Conservation (phyloP, 2,797 vertebrate species). For the Varecia variegata region DNA sequence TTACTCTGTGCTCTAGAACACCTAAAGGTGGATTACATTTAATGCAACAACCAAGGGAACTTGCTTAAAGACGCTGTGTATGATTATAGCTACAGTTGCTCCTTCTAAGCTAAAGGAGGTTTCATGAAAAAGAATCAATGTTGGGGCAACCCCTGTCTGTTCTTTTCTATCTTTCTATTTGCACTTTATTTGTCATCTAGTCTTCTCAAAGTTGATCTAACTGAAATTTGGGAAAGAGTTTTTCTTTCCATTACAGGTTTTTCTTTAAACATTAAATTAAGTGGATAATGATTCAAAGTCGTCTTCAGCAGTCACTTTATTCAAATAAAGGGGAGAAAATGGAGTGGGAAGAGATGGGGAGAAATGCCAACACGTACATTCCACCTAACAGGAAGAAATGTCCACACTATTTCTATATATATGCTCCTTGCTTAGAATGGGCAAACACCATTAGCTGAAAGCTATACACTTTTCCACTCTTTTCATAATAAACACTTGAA, state of each 20-base stretch:
- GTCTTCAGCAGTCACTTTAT: constrained; percentile 58
- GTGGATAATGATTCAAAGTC: constrained; percentile 54
- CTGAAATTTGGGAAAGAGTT: constrained; percentile 13
- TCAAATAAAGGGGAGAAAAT: constrained; percentile 52
- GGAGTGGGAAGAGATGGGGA: background rate
- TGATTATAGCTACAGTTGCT: background rate
- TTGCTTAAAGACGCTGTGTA: constrained; percentile 26
- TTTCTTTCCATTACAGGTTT: constrained; percentile 32
- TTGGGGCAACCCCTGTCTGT: background rate
- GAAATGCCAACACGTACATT: constrained; percentile 70
- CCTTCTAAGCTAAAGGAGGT: constrained; percentile 44
- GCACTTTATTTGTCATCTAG: constrained; percentile 20
- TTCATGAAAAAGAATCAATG: constrained; percentile 61
- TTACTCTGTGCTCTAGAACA: constrained; percentile 30
- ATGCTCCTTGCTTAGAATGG: constrained; percentile 74
- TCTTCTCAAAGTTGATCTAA: constrained; percentile 4
- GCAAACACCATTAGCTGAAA: constrained; percentile 75
- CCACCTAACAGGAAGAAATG: constrained; percentile 71
- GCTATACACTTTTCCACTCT: constrained; percentile 74
- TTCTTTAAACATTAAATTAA: constrained; percentile 53
- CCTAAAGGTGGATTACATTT: background rate
- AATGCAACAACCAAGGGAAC: constrained; percentile 41
- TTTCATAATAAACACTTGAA: constrained; percentile 61
- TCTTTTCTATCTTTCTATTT: background rate
- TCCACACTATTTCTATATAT: constrained; percentile 70